Conservation (phyloP, 1,140 invertebrate genomes). For the Drusus annulatus region DNA sequence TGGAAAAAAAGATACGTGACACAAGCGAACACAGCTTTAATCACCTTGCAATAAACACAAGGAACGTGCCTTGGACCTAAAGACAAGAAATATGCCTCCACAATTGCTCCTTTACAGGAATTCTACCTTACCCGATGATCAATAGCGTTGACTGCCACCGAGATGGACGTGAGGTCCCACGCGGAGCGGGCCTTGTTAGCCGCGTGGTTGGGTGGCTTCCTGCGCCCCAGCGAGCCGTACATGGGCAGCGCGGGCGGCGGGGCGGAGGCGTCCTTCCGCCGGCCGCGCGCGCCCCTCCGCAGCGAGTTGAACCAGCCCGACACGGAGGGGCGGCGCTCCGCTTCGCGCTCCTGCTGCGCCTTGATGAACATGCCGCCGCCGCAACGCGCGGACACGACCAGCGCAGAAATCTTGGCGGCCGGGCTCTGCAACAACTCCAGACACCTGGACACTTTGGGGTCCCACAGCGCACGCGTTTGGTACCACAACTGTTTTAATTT, state of each 20-base stretch:
- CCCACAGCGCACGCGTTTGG: background rate
- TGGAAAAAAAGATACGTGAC: no score
- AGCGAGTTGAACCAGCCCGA: conserved; percentile 85
- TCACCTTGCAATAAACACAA: no score
- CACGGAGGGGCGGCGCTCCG: conserved; percentile 74
- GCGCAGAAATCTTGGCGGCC: conserved; percentile 36
- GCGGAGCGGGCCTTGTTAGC: conserved; percentile 75
- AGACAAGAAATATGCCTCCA: no score
- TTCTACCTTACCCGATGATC: conserved; percentile 21
- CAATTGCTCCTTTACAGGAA: background rate
- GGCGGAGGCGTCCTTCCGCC: conserved; percentile 63
- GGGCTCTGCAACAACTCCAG: conserved; percentile 1
- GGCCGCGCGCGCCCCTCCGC: conserved; percentile 72
- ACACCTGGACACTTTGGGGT: conserved; percentile 13
- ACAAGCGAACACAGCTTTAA: no score
- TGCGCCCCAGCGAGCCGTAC: conserved; percentile 69
- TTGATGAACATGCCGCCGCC: conserved; percentile 70
- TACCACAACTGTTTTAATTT: background rate
- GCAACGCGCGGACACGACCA: conserved; percentile 29
- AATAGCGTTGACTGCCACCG: conserved; percentile 55
- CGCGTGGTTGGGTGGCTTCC: conserved; percentile 65
- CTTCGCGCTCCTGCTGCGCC: conserved; percentile 62
- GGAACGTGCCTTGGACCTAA: no score
- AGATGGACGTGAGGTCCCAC: conserved; percentile 75
- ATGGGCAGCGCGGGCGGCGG: conserved; percentile 55